Conservation (phyloP, 2,888 invertebrate genomes). For the Craniophora ligustri region DNA sequence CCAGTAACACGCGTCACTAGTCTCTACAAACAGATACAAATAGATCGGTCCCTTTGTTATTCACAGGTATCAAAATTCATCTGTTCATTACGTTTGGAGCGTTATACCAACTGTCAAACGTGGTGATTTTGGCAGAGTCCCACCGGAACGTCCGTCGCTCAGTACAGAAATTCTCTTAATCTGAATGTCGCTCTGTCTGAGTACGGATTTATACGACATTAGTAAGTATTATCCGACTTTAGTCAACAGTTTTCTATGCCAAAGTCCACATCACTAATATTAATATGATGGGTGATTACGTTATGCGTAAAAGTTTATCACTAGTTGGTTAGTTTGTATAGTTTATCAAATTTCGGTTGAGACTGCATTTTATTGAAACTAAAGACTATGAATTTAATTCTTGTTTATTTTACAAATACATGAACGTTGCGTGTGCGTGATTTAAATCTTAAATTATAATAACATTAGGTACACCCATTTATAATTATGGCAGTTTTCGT, state of each 20-base stretch:
- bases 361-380: slow-evolving; percentile 8
- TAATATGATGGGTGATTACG: too few species aligned
- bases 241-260: too few species aligned
- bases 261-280: too few species aligned
- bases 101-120: slow-evolving; percentile 10
- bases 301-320: too few species aligned
- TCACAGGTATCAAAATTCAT: slow-evolving; percentile 11
- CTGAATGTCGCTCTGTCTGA: too few species aligned
- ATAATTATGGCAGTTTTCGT: neutral
- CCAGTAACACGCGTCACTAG: slow-evolving; percentile 1
- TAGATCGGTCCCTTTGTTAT: slow-evolving; percentile 9
- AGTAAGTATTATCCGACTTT: too few species aligned
- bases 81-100: neutral
- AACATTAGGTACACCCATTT: too few species aligned
- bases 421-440: too few species aligned
- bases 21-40: slow-evolving; percentile 6
- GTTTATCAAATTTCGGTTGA: slow-evolving; percentile 1
- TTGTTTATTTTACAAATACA: too few species aligned
- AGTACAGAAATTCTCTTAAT: too few species aligned
- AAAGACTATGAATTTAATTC: too few species aligned
- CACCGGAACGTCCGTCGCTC: slow-evolving; percentile 1
- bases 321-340: neutral
- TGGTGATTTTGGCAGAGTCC: slow-evolving; percentile 26
- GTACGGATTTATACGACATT: neutral
- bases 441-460: too few species aligned